Base-by-base conservation (phyloP, 2,113 vertebrate species). In the Lathamus discolor region DNA sequence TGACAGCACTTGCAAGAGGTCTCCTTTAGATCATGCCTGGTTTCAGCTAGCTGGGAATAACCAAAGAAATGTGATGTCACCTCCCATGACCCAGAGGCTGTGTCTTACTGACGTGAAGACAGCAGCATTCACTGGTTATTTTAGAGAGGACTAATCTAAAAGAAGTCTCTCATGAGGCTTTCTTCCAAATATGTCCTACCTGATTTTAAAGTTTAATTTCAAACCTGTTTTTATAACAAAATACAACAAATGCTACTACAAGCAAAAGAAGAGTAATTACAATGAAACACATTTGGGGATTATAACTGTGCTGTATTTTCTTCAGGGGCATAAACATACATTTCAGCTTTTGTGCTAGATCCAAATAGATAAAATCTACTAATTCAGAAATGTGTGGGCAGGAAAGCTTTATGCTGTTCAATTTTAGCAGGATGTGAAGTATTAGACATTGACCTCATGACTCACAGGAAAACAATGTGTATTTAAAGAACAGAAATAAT, bases 401-500 rank as follows among this genome's bases (percentile, higher is more conserved):
- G 74, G 67, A 91, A 87, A 89, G 24, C 54, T 73, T 69, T 41
- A 68, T 2, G 4, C 18, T 82, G 55, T 76, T 91, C 73, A 76
- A 83, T 94, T 95, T 91, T 91, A 93, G 81, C 61, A 90, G 52
- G 39, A 82, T 57, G 73, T 22, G 75, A 75, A 72, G 18, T 86
- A 84, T 88, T 64, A 94, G 24, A 81, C 35, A 63, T 39, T 83
- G 64, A 81, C 85, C 64, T 74, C 48, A 81, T 92, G 93, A 88
- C 17, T 86, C 83, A 90, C 31, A 90, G 83, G 43, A 67, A 90
- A 86, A 69, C 73, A 62, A 72, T 25, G 17, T 52, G 20, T 48
- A 49, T 84, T 92, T 83, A 92, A 75, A 83, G 27, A 86, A 75
- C 24, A 78, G 61, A 90, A 94, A 86, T 92, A 86, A 93, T 88